Percentiles rank a stretch among this genome's conserved stretches.
Evolutionary conservation across 2,888 invertebrate genomes (phyloP).

Genomic region (Cerceris rybyensis): DNA sequence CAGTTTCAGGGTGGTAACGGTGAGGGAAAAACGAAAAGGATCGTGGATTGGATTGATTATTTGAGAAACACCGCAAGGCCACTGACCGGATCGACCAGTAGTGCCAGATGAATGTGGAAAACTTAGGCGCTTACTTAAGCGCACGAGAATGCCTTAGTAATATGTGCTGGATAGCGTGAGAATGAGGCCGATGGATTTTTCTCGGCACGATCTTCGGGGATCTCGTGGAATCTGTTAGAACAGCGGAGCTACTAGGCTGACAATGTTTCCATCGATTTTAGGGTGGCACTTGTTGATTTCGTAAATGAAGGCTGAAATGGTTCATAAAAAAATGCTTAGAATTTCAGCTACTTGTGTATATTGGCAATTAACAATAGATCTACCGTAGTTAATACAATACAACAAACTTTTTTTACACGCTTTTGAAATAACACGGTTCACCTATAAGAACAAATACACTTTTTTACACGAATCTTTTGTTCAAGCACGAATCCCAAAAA

Average conservation of each 20-base stretch:
- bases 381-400: too few relatives aligned
- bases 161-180: slow-evolving; percentile 33
- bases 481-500: too few relatives aligned
- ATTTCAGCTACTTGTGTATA: too few relatives aligned
- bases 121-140: slow-evolving; percentile 10
- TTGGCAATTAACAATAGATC: too few relatives aligned
- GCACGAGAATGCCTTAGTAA: slow-evolving; percentile 25
- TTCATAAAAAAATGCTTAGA: too few relatives aligned
- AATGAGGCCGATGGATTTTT: slow-evolving; percentile 50
- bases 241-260: neutral
- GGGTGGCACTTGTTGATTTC: too few relatives aligned
- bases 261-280: too few relatives aligned
- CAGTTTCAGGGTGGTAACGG: slow-evolving; percentile 25
- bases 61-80: slow-evolving; percentile 39
- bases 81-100: slow-evolving; percentile 49
- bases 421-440: too few relatives aligned
- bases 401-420: too few relatives aligned
- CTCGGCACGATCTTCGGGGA: slow-evolving; percentile 18
- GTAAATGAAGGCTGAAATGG: too few relatives aligned
- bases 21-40: slow-evolving; percentile 29
- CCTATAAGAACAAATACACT: too few relatives aligned
- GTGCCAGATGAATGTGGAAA: slow-evolving; percentile 31
- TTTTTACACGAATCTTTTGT: too few relatives aligned
- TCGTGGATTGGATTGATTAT: slow-evolving; percentile 46
- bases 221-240: neutral